Base-by-base conservation (phyloP, 2,888 invertebrate genomes). In the Eremobia ochroleuca region DNA sequence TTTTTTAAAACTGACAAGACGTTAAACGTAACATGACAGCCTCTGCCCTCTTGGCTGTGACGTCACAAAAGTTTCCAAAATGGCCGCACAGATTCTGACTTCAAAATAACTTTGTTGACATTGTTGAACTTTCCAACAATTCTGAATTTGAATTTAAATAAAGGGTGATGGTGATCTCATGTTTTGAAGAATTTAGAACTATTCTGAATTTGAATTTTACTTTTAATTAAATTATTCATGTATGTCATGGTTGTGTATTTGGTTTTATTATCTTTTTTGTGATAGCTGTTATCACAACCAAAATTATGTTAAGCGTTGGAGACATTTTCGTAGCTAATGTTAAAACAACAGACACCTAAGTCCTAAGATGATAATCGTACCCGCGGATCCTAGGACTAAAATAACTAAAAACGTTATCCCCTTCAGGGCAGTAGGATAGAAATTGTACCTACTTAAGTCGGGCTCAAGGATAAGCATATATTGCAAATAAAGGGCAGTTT, bases 91-190 rank as follows among this genome's bases (percentile, higher is more conserved):
- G 55, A 81, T 49, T 76, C 55, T 68, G 64, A 83, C 85, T 77
- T 77, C 74, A 69, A 82, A 81, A 74, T 71, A 85, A 83, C 82
- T 83, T 77, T 72, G 82, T 73, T 81, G 85, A 85, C 82, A 77
- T 81, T 81, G 85, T 69, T 74, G 46, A 73, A 82, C 74, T 78
- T 69, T 72, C 15, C 28, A 62, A 73, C 72, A 34, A 46, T 72
- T 74, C 69, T 74, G 34, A 78, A 75, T 85, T 83, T 75, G 55
- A 85, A 83, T 85, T 74, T 64, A 77, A 82, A 82, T 85, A 82
- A 82, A 69, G 69, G 72, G 61, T 65, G 31, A 21, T n/a, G 18
- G 55, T 49, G 40, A 81, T 76, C 31, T 76, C 68, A 55, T 82
- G 46, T 66, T 85, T 69, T 13, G 34, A 66, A 62, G 37, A 82